Percentiles rank a stretch among this genome's conserved stretches.
phyloP scores from a whole-genome alignment of 1,140 invertebrate genomes.

The Xylocopa sonorina region DNA sequence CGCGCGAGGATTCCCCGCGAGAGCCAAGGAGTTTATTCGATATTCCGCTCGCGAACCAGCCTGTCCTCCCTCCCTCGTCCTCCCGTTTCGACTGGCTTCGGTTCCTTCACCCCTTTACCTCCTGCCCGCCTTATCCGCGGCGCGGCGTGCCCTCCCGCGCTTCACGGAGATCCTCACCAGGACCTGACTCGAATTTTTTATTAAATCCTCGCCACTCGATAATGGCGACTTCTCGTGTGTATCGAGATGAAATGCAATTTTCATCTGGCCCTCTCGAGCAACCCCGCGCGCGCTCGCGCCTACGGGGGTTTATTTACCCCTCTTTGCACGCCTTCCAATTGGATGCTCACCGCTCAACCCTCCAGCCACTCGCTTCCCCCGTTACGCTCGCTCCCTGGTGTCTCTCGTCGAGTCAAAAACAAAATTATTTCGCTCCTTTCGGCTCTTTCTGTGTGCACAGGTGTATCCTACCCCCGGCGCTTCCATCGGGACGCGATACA shows the following conservation, averaged over 20 bases:
- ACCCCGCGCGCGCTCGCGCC: slow-evolving; percentile 9
- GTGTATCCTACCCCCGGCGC: slow-evolving; percentile 25
- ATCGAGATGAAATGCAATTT: slow-evolving; percentile 75
- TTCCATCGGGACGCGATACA: slow-evolving; percentile 8
- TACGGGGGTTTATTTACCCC: slow-evolving; percentile 60
- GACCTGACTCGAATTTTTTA: slow-evolving; percentile 69
- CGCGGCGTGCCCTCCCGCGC: background rate
- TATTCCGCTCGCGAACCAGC: slow-evolving; percentile 66
- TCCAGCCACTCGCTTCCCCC: slow-evolving; percentile 27
- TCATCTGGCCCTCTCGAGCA: slow-evolving; percentile 39
- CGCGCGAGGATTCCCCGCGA: slow-evolving; percentile 45
- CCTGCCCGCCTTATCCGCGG: background rate
- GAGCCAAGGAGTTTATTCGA: slow-evolving; percentile 63
- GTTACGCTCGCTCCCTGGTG: background rate
- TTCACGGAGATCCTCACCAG: slow-evolving; percentile 16
- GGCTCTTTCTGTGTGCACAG: slow-evolving; percentile 46
- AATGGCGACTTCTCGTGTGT: slow-evolving; percentile 62
- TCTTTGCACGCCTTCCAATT: slow-evolving; percentile 50
- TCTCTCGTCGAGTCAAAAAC: slow-evolving; percentile 45
- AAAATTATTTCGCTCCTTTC: slow-evolving; percentile 67
- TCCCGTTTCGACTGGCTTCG: slow-evolving; percentile 47
- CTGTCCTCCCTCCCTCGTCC: slow-evolving; percentile 53
- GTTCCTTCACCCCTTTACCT: slow-evolving; percentile 30
- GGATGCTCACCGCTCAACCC: slow-evolving; percentile 41
- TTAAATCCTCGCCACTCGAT: slow-evolving; percentile 62